A percentile compares a stretch with the other conserved stretches of the same genome.
These are phyloP conservation scores for Petrolisthes cinctipes DNA, from an alignment of 2,888 invertebrate species.

Conservation along the genomic window DNA sequence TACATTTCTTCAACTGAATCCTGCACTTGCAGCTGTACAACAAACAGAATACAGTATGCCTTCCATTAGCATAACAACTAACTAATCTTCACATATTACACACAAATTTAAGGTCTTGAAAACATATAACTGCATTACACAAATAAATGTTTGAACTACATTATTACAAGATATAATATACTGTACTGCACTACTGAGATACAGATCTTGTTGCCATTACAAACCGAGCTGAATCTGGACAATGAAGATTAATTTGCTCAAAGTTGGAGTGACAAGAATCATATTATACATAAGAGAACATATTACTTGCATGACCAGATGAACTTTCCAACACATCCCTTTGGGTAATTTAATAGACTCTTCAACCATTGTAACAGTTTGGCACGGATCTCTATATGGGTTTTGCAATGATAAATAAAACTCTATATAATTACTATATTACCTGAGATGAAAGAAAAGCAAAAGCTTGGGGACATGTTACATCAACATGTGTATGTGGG, in stretches of 20 bases:
- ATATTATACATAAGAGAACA: neutral
- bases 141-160: too few relatives aligned
- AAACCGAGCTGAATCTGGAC: neutral
- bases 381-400: conserved; percentile 54
- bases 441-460: conserved; percentile 60
- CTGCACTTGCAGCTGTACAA: too few relatives aligned
- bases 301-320: neutral
- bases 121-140: too few relatives aligned
- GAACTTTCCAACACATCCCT: conserved; percentile 4
- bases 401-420: conserved; percentile 51
- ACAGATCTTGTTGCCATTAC: too few relatives aligned
- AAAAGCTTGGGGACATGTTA: conserved; percentile 50
- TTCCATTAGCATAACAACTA: too few relatives aligned
- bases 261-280: neutral
- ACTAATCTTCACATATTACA: too few relatives aligned
- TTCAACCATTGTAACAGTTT: conserved; percentile 51
- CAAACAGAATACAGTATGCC: too few relatives aligned
- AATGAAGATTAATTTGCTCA: neutral
- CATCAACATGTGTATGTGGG: conserved; percentile 36
- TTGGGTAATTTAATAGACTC: conserved; percentile 50
- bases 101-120: too few relatives aligned
- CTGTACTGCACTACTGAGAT: too few relatives aligned
- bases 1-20: too few relatives aligned
- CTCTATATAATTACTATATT: conserved; percentile 45
- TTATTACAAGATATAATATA: too few relatives aligned